These are phyloP conservation scores for Alviniconcha marisindica DNA, from an alignment of 1,140 invertebrate genomes.

Conservation along the genomic window DNA sequence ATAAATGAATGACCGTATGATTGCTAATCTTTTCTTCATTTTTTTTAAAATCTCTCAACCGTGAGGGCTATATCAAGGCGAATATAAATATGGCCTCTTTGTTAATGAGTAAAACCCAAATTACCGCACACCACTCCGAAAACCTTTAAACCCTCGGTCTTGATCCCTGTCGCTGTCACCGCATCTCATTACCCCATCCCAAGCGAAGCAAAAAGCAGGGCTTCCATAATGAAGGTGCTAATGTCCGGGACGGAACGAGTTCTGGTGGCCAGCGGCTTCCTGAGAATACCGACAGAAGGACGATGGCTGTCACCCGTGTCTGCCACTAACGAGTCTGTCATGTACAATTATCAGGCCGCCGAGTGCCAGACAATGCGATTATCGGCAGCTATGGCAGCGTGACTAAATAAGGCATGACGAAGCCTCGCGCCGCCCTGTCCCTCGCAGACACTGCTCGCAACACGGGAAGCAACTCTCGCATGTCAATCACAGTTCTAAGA, in stretches of 20 bases:
- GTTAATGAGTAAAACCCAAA: too few relatives aligned
- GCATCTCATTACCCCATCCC: neutral
- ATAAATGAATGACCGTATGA: too few relatives aligned
- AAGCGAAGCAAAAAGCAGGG: neutral
- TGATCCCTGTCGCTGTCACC: neutral
- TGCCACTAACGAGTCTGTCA: constrained; percentile 16
- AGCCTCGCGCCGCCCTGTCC: neutral
- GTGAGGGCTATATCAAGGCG: too few relatives aligned
- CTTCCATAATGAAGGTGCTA: constrained; percentile 3
- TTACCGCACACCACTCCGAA: too few relatives aligned
- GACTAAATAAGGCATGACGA: neutral
- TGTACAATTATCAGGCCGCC: constrained; percentile 2
- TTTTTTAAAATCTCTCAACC: too few relatives aligned
- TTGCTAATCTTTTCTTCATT: too few relatives aligned
- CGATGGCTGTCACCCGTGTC: neutral
- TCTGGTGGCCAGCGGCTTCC: too few relatives aligned
- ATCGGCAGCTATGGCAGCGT: neutral
- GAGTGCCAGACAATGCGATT: constrained; percentile 22
- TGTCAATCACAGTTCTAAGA: neutral
- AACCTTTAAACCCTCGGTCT: neutral
- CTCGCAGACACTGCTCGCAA: neutral
- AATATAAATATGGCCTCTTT: too few relatives aligned
- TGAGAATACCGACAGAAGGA: neutral
- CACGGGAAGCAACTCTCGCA: neutral
- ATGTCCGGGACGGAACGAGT: too few relatives aligned